These are phyloP conservation scores for Brachionus rubens DNA, from an alignment of 1,140 invertebrate species.

Conservation along the genomic window DNA sequence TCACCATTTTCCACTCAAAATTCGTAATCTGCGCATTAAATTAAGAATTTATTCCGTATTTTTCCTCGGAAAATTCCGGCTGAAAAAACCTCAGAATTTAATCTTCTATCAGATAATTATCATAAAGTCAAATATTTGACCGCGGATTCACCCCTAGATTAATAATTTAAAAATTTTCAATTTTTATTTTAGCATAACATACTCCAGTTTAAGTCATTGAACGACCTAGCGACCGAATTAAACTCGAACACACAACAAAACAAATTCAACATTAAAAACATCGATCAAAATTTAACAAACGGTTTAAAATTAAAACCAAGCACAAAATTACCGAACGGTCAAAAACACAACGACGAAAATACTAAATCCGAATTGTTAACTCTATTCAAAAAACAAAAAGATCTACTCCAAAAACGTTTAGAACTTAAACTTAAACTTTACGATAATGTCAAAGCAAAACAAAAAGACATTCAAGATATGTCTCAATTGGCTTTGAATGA, in stretches of 20 bases:
- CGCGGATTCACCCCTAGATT: no score
- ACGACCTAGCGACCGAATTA: slow-evolving; percentile 27
- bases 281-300: slow-evolving; percentile 1
- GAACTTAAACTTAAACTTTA: slow-evolving; percentile 15
- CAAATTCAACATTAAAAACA: slow-evolving; percentile 2
- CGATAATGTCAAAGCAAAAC: slow-evolving; percentile 29
- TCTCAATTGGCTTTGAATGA: neutral
- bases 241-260: slow-evolving; percentile 6
- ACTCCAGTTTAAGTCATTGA: slow-evolving; percentile 41
- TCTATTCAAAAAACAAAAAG: slow-evolving; percentile 29
- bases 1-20: no score
- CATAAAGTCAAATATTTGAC: slow-evolving; percentile 21
- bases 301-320: neutral
- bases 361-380: neutral
- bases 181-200: slow-evolving; percentile 30
- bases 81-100: no score
- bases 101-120: no score
- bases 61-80: no score
- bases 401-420: neutral
- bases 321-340: neutral
- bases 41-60: no score
- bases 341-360: slow-evolving; percentile 1
- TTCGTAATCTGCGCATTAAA: no score
- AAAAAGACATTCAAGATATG: slow-evolving; percentile 27
- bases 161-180: no score